Conservation (phyloP, 92 coral and sea anemone species). For the Epizoanthus rinbou region DNA sequence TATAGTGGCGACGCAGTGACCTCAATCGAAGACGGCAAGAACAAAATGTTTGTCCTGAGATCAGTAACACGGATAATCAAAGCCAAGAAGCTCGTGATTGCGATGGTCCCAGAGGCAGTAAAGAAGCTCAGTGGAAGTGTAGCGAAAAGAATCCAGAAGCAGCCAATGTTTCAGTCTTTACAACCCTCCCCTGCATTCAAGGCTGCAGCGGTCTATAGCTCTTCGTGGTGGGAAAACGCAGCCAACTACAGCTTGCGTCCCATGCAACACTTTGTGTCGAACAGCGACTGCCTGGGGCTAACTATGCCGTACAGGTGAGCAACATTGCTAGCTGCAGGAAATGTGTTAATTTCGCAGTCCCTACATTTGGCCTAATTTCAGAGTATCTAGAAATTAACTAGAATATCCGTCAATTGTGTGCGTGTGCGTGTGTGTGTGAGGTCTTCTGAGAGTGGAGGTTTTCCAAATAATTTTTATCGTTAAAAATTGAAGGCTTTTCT, state of each 20-base stretch:
- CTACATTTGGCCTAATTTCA: no score
- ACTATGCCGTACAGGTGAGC: neutral
- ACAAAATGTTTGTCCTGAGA: neutral
- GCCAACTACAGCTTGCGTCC: neutral
- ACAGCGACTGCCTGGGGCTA: neutral
- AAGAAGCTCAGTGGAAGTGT: neutral
- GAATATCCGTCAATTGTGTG: no score
- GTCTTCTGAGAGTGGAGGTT: no score
- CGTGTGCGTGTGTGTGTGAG: no score
- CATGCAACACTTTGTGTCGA: neutral
- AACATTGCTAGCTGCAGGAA: neutral
- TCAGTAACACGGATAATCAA: slow-evolving; percentile 30
- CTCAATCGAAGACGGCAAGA: slow-evolving; percentile 1
- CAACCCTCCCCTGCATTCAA: slow-evolving; percentile 51
- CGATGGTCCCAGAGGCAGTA: slow-evolving; percentile 20
- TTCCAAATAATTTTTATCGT: no score
- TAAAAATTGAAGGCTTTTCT: no score
- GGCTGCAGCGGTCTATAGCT: neutral
- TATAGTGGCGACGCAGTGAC: slow-evolving; percentile 33
- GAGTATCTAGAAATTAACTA: no score
- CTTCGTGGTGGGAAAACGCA: neutral
- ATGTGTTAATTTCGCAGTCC: no score
- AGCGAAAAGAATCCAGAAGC: slow-evolving; percentile 25
- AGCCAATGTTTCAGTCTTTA: slow-evolving; percentile 40
- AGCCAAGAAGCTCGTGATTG: slow-evolving; percentile 48